Conservation (phyloP, 2,113 vertebrate genomes). For the Otis tarda region DNA sequence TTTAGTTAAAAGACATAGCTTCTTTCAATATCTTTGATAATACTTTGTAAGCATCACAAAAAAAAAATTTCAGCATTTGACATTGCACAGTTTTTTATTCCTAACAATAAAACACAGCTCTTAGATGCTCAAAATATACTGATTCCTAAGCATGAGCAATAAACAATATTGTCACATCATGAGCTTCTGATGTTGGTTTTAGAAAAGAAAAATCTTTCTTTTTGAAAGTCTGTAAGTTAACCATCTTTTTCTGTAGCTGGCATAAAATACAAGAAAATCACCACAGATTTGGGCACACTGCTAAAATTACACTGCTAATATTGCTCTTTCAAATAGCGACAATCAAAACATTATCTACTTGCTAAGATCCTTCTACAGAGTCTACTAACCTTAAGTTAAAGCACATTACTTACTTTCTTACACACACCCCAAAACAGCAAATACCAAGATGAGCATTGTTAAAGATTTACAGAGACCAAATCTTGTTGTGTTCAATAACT, state of each 20-base stretch:
- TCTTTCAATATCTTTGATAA: not conserved
- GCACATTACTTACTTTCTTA: not conserved
- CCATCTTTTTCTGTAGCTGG: not conserved
- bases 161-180: not conserved
- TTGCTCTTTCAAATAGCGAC: not conserved
- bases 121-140: not conserved
- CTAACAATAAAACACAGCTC: not conserved
- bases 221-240: not conserved
- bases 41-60: not conserved
- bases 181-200: not conserved
- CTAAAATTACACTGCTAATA: not conserved
- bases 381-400: not conserved
- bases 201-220: not conserved
- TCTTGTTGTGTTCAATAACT: not conserved
- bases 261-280: not conserved
- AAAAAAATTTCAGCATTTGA: not conserved
- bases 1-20: not conserved
- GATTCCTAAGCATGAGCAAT: not conserved
- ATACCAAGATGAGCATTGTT: not conserved
- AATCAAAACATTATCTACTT: not conserved
- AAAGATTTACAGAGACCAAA: not conserved
- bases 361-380: not conserved
- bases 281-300: not conserved
- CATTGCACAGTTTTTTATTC: not conserved
- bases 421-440: not conserved